Evolutionary conservation across 92 coral and sea anemone species (phyloP), one percentile per base, ranked within the genome.

Genomic region (Porites cylindrica): DNA sequence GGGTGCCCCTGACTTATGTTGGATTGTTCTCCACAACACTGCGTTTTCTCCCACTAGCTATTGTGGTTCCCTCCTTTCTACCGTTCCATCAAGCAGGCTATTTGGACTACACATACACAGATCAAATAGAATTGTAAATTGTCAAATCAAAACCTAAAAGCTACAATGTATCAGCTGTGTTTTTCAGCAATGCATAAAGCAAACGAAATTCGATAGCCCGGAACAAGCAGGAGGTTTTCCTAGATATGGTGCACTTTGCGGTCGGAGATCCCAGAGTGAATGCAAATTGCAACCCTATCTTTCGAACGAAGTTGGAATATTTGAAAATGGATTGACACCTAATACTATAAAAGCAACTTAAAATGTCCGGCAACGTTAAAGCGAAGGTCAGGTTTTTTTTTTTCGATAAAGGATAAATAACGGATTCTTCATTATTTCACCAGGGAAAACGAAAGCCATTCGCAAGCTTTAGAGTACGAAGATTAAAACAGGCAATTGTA

Each of bases 141-240:
- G 18, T 8, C 2, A 50, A n/a, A 73, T 73, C 76, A 12, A 38
- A 43, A 10, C 74, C 74, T 26, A 9, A 9, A 14, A 67, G 13
- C 4, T 67, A 67, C 72, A 60, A 51, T 79, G 64, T n/a, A 64
- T 64, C 43, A 8, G 83, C 51, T 14, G 50, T 79, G 47, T 38
- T 38, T 64, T 23, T 65, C 21, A n/a, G 61, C 19, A 16, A 58
- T 58, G 66, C 7, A 9, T 54, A 72, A 58, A 38, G 29, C 73
- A 83, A 83, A 83, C 66, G 72, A 24, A 73, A 83, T 21, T 12
- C 61, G 80, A 83, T 74, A 51, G 80, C 21, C 19, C 87, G 87
- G 50, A 74, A 73, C 66, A 65, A 73, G 43, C 73, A 51, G 51
- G 78, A 69, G 68, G 59, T 66, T 68, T 68, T 26, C 17, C 26